Conservation (phyloP, 1,140 invertebrate genomes). For the Drosophila cardini region DNA sequence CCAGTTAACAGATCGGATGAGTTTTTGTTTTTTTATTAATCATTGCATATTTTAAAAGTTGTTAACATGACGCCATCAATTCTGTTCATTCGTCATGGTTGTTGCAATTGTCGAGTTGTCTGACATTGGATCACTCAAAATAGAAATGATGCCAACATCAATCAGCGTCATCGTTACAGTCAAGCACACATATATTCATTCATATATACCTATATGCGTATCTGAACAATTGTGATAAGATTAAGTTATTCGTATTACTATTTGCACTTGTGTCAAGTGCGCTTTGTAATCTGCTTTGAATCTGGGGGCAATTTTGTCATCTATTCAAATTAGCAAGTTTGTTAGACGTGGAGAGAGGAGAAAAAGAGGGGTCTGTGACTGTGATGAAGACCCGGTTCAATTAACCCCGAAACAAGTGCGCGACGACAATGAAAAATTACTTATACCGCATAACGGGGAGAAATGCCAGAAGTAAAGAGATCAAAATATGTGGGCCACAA, state of each 20-base stretch:
- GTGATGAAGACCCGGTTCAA: conserved; percentile 58
- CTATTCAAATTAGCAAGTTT: conserved; percentile 68
- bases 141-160: conserved; percentile 59
- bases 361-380: conserved; percentile 13
- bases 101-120: conserved; percentile 34
- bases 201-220: background rate
- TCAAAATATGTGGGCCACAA: conserved; percentile 35
- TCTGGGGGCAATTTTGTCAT: conserved; percentile 46
- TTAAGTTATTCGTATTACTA: conserved; percentile 47
- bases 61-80: conserved; percentile 64
- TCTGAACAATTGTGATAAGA: conserved; percentile 64
- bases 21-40: conserved; percentile 58
- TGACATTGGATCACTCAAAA: conserved; percentile 56
- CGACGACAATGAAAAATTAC: conserved; percentile 64
- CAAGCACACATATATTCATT: background rate
- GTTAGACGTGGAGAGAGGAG: conserved; percentile 11
- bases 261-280: conserved; percentile 8
- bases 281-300: conserved; percentile 10
- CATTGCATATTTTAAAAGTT: conserved; percentile 39
- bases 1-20: conserved; percentile 34
- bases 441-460: conserved; percentile 29
- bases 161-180: conserved; percentile 24
- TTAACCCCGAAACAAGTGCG: conserved; percentile 69
- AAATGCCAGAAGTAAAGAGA: conserved; percentile 9
- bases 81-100: conserved; percentile 46